Evolutionary conservation across 2,888 invertebrate species (phyloP), one percentile per base, ranked within the genome.

Genomic region (Clivina fossor): DNA sequence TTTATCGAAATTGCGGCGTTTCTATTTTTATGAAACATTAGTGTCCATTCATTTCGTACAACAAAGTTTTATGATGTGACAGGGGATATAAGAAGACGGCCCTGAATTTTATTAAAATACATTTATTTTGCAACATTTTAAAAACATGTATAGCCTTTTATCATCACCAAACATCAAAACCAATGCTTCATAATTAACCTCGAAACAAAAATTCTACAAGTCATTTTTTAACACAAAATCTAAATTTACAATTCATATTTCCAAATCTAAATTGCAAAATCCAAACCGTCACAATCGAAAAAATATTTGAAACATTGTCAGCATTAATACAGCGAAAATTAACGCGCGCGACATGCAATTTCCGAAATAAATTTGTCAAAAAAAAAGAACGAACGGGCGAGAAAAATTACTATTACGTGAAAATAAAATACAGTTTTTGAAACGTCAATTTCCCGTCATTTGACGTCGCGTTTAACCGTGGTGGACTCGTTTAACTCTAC

Each of bases 391-490:
- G n/a, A n/a, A n/a, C n/a, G n/a, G n/a, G 37, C 13, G 46, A 28
- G 18, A 3, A 4, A 11, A 46, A n/a, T 16, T 40, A 4, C 11
- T 15, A 43, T 15, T 13, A 20, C 26, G 13, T 2, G 43, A 26
- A 26, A 19, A 26, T 22, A 48, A 37, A 40, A n/a, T 40, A 40
- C 40, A 40, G 22, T 19, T 19, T 48, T 48, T 37, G 48, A 37
- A 48, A 20, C n/a, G 13, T 20, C 48, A 48, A 48, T 48, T 48
- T 48, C 48, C 48, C 24, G 24, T n/a, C 35, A 26, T 15, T 22
- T 8, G 13, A 16, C 16, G 18, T 35, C 33, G n/a, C 20, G 19
- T 19, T 33, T 18, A 16, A 16, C 37, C 13, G 9, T 16, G 15
- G 13, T 37, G 16, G 13, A 7, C 18, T 16, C 15, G 4, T 4